These are phyloP conservation scores for Agelastica alni DNA, from an alignment of 2,888 invertebrate genomes.

Conservation along the genomic window DNA sequence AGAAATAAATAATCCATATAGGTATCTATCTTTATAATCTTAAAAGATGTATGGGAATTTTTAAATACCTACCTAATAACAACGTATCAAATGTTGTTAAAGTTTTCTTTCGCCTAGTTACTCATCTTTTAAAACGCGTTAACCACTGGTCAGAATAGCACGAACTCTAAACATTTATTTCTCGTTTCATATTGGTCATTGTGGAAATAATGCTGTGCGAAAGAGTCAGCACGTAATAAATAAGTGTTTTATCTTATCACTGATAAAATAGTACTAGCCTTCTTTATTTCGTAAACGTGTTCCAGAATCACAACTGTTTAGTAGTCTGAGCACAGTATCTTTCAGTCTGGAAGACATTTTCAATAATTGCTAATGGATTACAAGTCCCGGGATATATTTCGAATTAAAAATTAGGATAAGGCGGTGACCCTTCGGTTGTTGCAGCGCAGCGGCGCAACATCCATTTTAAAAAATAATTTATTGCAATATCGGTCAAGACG, in stretches of 20 bases:
- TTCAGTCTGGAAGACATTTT: slow-evolving; percentile 25
- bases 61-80: no score
- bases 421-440: slow-evolving; percentile 4
- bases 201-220: slow-evolving; percentile 22
- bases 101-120: no score
- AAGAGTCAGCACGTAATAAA: slow-evolving; percentile 36
- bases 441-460: not conserved
- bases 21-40: no score
- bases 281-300: slow-evolving; percentile 33
- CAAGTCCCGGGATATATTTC: slow-evolving; percentile 19
- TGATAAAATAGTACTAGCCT: slow-evolving; percentile 33
- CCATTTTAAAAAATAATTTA: no score
- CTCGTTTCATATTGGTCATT: no score
- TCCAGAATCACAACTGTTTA: slow-evolving; percentile 25
- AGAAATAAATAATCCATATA: no score
- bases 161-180: no score
- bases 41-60: no score
- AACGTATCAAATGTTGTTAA: no score
- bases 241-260: slow-evolving; percentile 35
- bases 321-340: slow-evolving; percentile 17
- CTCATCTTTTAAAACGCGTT: no score
- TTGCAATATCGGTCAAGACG: no score
- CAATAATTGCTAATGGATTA: slow-evolving; percentile 25
- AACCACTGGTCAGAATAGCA: no score
- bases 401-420: slow-evolving; percentile 19